Evolutionary conservation across 2,888 invertebrate genomes (phyloP), one percentile per base, ranked within the genome.

Genomic region (Microlaimidae sp.): DNA sequence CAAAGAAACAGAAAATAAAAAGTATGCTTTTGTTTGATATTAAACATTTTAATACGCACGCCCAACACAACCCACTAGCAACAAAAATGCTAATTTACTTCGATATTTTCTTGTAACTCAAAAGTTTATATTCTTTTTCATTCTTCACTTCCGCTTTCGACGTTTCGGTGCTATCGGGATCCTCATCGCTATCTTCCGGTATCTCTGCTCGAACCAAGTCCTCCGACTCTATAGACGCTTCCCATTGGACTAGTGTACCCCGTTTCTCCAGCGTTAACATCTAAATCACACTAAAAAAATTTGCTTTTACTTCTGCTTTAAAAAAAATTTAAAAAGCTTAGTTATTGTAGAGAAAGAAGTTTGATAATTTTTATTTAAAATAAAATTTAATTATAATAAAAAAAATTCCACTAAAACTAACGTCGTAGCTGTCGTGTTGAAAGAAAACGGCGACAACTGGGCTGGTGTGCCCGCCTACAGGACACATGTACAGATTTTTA

Each of bases 371-470:
- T n/a, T n/a, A n/a, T n/a, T n/a, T n/a, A n/a, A n/a, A n/a, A n/a
- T n/a, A n/a, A n/a, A n/a, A n/a, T n/a, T n/a, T n/a, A n/a, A n/a
- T n/a, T n/a, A n/a, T n/a, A n/a, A n/a, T n/a, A n/a, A n/a, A n/a
- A n/a, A n/a, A n/a, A n/a, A n/a, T n/a, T n/a, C n/a, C n/a, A n/a
- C n/a, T n/a, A n/a, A 58, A 54, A 59, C 62, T 59, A 56, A 92
- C 74, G 73, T 93, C 85, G 60, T 92, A 79, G 61, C 81, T 84
- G 57, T 82, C 78, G 52, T 80, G 78, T 67, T 89, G 85, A 74
- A 97, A 95, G 70, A 85, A 93, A 47, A 83, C 82, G 0, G 81
- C 82, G 0, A 88, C 80, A 52, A 97, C 80, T 45, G 79, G 76
- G 67, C 89, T 86, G 0, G 82, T 82, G 66, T 93, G 90, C 1